phyloP scores from a whole-genome alignment of 2,888 invertebrate species.

The Aquatica leii region DNA sequence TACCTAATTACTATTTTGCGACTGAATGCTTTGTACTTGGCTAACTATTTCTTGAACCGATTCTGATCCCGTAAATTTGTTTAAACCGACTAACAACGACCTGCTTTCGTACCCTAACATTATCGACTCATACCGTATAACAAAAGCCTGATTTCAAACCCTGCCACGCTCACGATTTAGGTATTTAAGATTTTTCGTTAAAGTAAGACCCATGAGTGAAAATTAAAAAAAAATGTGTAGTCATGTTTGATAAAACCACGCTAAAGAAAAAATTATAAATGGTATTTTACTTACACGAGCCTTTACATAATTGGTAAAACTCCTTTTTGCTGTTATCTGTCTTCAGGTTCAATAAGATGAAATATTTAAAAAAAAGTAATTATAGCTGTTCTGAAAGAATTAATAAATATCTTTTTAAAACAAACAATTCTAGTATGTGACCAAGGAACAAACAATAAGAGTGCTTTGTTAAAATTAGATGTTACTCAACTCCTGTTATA shows the following conservation, averaged over 20 bases:
- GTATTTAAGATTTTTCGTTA: slow-evolving; percentile 35
- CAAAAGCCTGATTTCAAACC: too few relatives aligned
- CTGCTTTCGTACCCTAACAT: too few relatives aligned
- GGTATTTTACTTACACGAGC: slow-evolving; percentile 29
- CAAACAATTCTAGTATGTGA: slow-evolving; percentile 28
- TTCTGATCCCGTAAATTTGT: too few relatives aligned
- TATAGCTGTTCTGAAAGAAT: slow-evolving; percentile 15
- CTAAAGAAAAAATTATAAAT: slow-evolving; percentile 31
- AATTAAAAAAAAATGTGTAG: slow-evolving; percentile 32
- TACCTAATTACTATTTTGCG: too few relatives aligned
- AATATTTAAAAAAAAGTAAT: slow-evolving; percentile 24
- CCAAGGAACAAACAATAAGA: slow-evolving; percentile 28
- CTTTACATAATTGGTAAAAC: slow-evolving; percentile 30
- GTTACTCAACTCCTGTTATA: slow-evolving; percentile 21
- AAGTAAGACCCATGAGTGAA: slow-evolving; percentile 42
- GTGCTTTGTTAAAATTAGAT: slow-evolving; percentile 25
- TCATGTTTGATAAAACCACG: slow-evolving; percentile 37
- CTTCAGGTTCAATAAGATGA: slow-evolving; percentile 23
- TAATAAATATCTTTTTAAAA: slow-evolving; percentile 18
- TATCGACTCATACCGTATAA: too few relatives aligned
- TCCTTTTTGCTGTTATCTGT: slow-evolving; percentile 32
- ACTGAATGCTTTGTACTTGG: too few relatives aligned
- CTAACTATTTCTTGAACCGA: too few relatives aligned
- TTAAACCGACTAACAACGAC: too few relatives aligned
- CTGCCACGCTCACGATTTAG: too few relatives aligned